A percentile compares a stretch with the other conserved stretches of the same genome.
These are phyloP conservation scores for Prionailurus viverrinus DNA, from an alignment of 2,113 vertebrate species.

Conservation along the genomic window DNA sequence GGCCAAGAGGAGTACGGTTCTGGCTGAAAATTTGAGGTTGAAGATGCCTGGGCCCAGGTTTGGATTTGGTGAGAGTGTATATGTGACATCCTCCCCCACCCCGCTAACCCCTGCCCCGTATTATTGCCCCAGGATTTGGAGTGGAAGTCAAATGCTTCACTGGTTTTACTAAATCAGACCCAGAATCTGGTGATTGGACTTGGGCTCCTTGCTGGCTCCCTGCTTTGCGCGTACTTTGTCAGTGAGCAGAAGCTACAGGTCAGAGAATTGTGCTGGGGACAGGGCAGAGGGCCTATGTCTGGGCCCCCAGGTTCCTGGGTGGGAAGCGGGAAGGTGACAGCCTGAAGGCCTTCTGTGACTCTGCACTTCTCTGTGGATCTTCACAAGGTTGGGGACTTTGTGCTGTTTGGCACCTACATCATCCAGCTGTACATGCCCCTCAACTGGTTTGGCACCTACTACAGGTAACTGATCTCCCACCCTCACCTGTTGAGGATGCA, in stretches of 20 bases:
- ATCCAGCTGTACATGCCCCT: constrained; percentile 97
- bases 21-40: neutral
- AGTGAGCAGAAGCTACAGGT: constrained; percentile 94
- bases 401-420: constrained; percentile 98
- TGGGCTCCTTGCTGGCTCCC: constrained; percentile 94
- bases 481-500: neutral
- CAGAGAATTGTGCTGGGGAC: neutral
- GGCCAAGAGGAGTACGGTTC: neutral
- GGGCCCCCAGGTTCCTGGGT: neutral
- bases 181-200: constrained; percentile 95
- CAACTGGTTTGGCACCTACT: constrained; percentile 99
- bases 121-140: constrained; percentile 83
- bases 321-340: neutral
- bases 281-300: neutral
- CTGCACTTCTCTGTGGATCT: neutral
- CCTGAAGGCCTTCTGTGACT: neutral
- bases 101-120: rapidly evolving
- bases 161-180: constrained; percentile 96
- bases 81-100: neutral
- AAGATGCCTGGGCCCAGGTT: neutral
- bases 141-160: constrained; percentile 95
- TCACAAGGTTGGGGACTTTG: constrained; percentile 96
- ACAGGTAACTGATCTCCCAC: constrained; percentile 89
- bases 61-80: neutral
- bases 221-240: constrained; percentile 97